Base-by-base conservation (phyloP, 2,797 vertebrate genomes). In the Mormyrops boulengeri region DNA sequence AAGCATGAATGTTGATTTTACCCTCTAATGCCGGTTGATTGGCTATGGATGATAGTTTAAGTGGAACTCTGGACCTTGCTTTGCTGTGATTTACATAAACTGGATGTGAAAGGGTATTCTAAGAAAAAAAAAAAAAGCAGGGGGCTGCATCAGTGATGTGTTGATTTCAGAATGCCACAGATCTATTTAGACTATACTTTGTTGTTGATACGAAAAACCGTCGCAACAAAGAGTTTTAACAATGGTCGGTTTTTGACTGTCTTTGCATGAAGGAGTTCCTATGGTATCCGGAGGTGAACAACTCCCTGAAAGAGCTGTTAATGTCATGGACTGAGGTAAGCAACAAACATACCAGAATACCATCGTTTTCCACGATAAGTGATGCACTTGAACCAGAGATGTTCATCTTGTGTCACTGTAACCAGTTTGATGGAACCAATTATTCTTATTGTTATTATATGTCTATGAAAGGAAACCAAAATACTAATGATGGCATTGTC, bases 231-330 rank as follows among this genome's bases (percentile, higher is more conserved):
- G 38, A 47, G 77, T 82, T 82, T 17, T 47, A 47, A 49, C 3
- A 26, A 85, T 9, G 14, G 41, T 19, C 14, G 12, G 14, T 49
- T 49, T 84, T 44, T 84, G 19, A 30, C 26, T 87, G 12, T 77
- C 77, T 47, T 55, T 88, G 91, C 93, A 91, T 93, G 44, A 88
- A 99, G 99, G 96, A 99, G 94, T 99, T 99, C 93, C 93, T 99
- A 69, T 99, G 98, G 98, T 95, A 96, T 92, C 97, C 98, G 30
- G 98, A 99, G 96, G 98, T 98, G 91, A 99, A 99, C 95, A 97
- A 97, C 90, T 99, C 98, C 34, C 97, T 99, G 97, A 99, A 97
- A 90, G 98, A 98, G 52, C 95, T 95, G 91, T 95, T 99, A 94
- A 95, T 95, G 88, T 95, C 96, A 89, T 98, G 97, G 97, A 96